These are phyloP conservation scores for Lasiurus borealis DNA, from an alignment of 2,113 vertebrate species.

Conservation along the genomic window DNA sequence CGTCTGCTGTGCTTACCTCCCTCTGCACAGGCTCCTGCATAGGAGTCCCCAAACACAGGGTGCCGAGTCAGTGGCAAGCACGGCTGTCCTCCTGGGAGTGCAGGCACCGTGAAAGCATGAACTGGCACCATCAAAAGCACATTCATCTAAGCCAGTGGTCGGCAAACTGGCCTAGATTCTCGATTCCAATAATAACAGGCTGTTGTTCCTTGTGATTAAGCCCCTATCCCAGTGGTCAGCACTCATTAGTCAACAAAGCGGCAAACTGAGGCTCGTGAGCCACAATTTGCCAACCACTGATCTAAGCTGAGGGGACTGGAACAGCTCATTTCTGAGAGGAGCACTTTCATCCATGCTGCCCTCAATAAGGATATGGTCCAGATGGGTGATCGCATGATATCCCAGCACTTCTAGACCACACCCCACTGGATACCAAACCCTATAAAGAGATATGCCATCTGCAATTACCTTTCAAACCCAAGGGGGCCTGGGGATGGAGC, in stretches of 20 bases:
- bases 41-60: neutral
- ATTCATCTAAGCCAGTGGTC: too few relatives aligned
- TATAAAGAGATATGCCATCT: neutral
- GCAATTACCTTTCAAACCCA: neutral
- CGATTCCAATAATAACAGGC: too few relatives aligned
- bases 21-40: neutral
- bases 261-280: too few relatives aligned
- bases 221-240: too few relatives aligned
- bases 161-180: too few relatives aligned
- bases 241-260: too few relatives aligned
- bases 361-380: too few relatives aligned
- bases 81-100: fast-evolving
- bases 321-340: neutral
- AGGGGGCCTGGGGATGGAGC: neutral
- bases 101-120: fast-evolving
- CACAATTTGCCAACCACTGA: too few relatives aligned
- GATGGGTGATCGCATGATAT: fast-evolving
- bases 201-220: too few relatives aligned
- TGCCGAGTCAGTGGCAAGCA: fast-evolving
- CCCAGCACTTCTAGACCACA: too few relatives aligned
- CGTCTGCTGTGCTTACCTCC: neutral
- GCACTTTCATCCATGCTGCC: neutral
- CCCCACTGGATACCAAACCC: too few relatives aligned
- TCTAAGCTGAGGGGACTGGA: fast-evolving
- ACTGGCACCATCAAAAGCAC: fast-evolving